Percentiles rank a stretch among this genome's conserved stretches.
These are phyloP conservation scores for Pemphredon lugubris DNA, from an alignment of 2,888 invertebrate species.

Conservation along the genomic window DNA sequence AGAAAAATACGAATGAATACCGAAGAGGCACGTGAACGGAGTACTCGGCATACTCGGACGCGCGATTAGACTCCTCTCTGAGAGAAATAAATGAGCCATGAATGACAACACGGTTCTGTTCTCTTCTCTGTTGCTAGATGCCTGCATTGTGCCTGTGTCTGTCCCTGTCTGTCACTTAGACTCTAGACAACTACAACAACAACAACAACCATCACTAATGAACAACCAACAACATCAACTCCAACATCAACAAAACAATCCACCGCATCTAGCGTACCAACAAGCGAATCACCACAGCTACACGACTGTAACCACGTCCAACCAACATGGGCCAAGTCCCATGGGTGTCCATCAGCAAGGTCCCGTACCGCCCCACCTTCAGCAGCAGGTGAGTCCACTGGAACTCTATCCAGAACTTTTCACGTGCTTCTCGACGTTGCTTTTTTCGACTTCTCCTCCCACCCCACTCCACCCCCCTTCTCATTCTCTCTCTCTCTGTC, in stretches of 20 bases:
- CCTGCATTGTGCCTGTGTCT: slow-evolving; percentile 86
- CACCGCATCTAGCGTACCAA: slow-evolving; percentile 82
- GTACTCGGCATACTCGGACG: slow-evolving; percentile 43
- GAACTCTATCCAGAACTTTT: slow-evolving; percentile 58
- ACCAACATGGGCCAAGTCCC: slow-evolving; percentile 78
- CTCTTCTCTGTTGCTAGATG: slow-evolving; percentile 96
- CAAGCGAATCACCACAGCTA: slow-evolving; percentile 82
- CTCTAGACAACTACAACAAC: slow-evolving; percentile 80
- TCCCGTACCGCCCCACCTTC: slow-evolving; percentile 79
- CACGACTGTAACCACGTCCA: slow-evolving; percentile 80
- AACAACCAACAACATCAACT: slow-evolving; percentile 78
- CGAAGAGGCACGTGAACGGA: too few species aligned
- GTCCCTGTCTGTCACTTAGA: slow-evolving; percentile 82
- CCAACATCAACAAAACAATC: slow-evolving; percentile 81
- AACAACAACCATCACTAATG: slow-evolving; percentile 78
- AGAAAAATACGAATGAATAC: too few species aligned
- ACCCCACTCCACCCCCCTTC: too few species aligned
- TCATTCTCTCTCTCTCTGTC: too few species aligned
- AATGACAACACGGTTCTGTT: slow-evolving; percentile 82
- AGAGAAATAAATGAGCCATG: slow-evolving; percentile 76
- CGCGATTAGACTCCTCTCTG: slow-evolving; percentile 18
- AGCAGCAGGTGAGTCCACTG: slow-evolving; percentile 79
- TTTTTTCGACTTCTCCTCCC: too few species aligned
- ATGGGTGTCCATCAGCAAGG: slow-evolving; percentile 78
- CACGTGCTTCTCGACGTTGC: slow-evolving; percentile 47